Evolutionary conservation across 2,797 vertebrate species (phyloP).

Genomic region (Scyliorhinus canicula): DNA sequence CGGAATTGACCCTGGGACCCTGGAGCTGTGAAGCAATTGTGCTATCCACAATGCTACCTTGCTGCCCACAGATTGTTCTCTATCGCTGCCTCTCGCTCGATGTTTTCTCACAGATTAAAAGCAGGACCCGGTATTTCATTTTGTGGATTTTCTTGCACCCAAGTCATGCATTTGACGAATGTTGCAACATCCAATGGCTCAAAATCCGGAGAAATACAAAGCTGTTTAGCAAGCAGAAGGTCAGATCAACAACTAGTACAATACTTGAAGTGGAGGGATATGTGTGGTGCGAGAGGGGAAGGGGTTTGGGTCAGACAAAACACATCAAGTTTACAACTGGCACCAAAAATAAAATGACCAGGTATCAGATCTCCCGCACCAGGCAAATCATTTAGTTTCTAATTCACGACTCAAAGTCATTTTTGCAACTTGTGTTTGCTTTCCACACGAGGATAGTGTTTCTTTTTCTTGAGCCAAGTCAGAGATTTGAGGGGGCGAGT

Average conservation of each 20-base stretch:
- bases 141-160: not conserved
- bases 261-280: no score
- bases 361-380: not conserved
- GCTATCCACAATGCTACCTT: no score
- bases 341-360: not conserved
- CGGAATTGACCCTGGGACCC: no score
- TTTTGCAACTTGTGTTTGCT: not conserved
- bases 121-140: not conserved
- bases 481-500: not conserved
- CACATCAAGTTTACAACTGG: not conserved
- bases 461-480: not conserved
- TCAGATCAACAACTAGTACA: not conserved
- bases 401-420: not conserved
- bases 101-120: not conserved
- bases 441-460: not conserved
- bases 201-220: not conserved
- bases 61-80: not conserved
- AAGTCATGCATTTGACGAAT: not conserved
- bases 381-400: not conserved
- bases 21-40: no score
- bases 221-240: not conserved
- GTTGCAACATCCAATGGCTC: not conserved
- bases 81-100: not conserved
- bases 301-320: not conserved
- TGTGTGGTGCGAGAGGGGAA: no score